These are phyloP conservation scores for Okamejei kenojei DNA, from an alignment of 2,797 vertebrate genomes.

Conservation along the genomic window DNA sequence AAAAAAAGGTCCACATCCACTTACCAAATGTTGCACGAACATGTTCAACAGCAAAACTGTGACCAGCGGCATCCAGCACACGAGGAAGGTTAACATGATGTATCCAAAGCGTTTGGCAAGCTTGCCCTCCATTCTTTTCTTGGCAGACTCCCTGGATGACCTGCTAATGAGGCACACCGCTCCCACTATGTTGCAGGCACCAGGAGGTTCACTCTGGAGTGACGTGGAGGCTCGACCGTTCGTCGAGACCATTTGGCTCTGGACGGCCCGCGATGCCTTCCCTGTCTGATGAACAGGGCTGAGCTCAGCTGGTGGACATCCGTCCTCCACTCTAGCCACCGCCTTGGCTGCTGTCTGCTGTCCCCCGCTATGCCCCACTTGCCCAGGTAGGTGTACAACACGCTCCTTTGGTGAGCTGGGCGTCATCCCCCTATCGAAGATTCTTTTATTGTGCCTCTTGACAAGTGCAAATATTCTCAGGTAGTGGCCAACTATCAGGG, in stretches of 20 bases:
- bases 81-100: conserved; percentile 53
- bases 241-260: not conserved
- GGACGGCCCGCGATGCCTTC: not conserved
- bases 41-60: conserved; percentile 48
- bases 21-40: conserved; percentile 17
- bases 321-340: not conserved
- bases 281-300: not conserved
- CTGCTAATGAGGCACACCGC: conserved; percentile 55
- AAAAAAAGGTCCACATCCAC: not conserved
- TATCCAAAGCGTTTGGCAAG: conserved; percentile 57
- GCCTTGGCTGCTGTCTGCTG: too few species aligned
- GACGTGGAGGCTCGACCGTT: not conserved
- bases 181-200: conserved; percentile 48
- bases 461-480: conserved; percentile 54
- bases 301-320: not conserved
- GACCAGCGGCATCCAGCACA: conserved; percentile 58
- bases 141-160: conserved; percentile 48
- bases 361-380: not conserved
- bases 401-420: conserved; percentile 20
- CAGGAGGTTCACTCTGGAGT: not conserved
- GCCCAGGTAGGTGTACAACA: too few species aligned
- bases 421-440: conserved; percentile 49
- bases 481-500: conserved; percentile 53
- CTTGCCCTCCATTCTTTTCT: conserved; percentile 53
- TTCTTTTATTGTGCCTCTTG: conserved; percentile 50